These are phyloP conservation scores for Hypselothyrea guttata DNA, from an alignment of 2,888 invertebrate species.

Conservation along the genomic window DNA sequence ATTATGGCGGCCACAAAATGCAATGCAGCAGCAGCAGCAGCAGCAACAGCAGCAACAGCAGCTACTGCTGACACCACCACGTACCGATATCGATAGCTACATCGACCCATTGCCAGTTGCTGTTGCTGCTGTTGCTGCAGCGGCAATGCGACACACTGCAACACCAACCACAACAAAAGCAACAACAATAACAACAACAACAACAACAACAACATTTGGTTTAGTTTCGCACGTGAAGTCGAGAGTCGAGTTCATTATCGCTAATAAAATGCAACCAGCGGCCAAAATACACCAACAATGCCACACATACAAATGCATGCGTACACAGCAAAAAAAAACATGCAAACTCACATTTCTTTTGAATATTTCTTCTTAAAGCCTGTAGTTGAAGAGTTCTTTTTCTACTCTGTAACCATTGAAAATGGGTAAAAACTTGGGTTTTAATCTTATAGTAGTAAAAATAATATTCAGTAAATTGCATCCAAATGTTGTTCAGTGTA, in stretches of 20 bases:
- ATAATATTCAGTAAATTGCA: background rate
- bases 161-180: constrained; percentile 44
- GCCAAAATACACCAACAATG: constrained; percentile 32
- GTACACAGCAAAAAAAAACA: background rate
- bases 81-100: constrained; percentile 18
- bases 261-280: constrained; percentile 60
- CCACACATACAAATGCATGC: constrained; percentile 10
- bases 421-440: too few relatives aligned
- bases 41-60: background rate
- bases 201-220: constrained; percentile 21
- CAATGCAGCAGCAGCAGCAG: constrained; percentile 50
- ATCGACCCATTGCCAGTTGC: constrained; percentile 17
- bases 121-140: constrained; percentile 18
- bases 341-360: background rate
- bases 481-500: constrained; percentile 1
- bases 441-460: too few relatives aligned
- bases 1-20: constrained; percentile 66
- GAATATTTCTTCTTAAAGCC: too few relatives aligned
- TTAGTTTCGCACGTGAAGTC: constrained; percentile 44
- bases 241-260: constrained; percentile 65
- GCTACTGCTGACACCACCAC: constrained; percentile 4
- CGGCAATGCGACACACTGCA: constrained; percentile 62
- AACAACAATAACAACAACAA: constrained; percentile 47
- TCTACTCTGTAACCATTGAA: too few relatives aligned
- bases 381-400: too few relatives aligned